phyloP scores from a whole-genome alignment of 2,888 invertebrate genomes.

The Oligia fasciuncula region DNA sequence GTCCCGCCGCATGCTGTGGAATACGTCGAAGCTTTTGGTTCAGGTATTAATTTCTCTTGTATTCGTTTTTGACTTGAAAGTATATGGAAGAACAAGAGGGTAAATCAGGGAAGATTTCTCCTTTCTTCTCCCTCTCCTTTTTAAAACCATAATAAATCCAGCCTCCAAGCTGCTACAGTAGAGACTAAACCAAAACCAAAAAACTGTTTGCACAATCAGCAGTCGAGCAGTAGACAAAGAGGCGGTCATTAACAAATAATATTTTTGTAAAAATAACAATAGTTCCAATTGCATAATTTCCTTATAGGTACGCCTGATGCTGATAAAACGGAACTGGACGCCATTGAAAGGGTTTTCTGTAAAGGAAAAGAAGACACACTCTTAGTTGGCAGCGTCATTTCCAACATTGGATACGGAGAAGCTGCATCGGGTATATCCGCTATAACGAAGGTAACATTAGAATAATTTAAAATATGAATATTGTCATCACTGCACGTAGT shows the following conservation, averaged over 20 bases:
- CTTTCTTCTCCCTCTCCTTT: background rate
- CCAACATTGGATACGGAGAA: slow-evolving; percentile 86
- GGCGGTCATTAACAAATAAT: background rate
- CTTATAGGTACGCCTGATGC: slow-evolving; percentile 85
- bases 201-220: background rate
- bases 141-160: background rate
- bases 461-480: background rate
- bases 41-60: slow-evolving; percentile 82
- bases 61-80: background rate
- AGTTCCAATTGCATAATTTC: background rate
- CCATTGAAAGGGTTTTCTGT: slow-evolving; percentile 90
- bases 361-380: slow-evolving; percentile 89
- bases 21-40: slow-evolving; percentile 96
- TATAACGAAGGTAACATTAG: slow-evolving; percentile 87
- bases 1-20: slow-evolving; percentile 92
- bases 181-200: background rate
- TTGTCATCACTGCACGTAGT: background rate
- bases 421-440: slow-evolving; percentile 88
- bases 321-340: slow-evolving; percentile 92
- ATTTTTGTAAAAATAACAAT: background rate
- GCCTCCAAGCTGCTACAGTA: background rate
- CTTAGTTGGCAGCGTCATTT: slow-evolving; percentile 88
- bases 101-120: background rate
- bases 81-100: background rate
- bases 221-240: background rate